Conservation (phyloP, 2,113 vertebrate species). For the Lethenteron reissneri region DNA sequence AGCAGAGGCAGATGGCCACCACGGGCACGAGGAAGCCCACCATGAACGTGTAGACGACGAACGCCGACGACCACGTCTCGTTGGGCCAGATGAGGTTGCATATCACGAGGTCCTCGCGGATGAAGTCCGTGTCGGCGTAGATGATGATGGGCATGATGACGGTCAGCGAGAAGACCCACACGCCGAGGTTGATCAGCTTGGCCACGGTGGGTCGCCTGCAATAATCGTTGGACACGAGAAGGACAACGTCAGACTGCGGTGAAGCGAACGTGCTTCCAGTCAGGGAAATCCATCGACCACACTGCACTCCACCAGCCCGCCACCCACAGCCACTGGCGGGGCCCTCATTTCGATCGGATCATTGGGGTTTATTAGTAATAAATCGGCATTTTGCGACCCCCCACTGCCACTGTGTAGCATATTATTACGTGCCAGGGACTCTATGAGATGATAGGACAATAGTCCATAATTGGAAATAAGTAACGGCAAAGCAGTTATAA, state of each 20-base stretch:
- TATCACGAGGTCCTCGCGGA: constrained; percentile 50
- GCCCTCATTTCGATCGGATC: too few species aligned
- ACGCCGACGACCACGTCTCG: constrained; percentile 49
- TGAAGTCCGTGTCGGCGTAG: constrained; percentile 45
- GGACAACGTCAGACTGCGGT: not conserved
- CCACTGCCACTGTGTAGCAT: too few species aligned
- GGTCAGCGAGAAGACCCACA: constrained; percentile 56
- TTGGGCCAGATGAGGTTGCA: constrained; percentile 74
- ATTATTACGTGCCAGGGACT: too few species aligned
- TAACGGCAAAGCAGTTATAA: too few species aligned
- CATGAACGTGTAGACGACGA: constrained; percentile 57
- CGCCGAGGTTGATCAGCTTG: constrained; percentile 51
- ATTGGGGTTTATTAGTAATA: too few species aligned
- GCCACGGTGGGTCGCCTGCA: constrained; percentile 52
- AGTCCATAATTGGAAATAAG: too few species aligned
- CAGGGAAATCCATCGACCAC: too few species aligned
- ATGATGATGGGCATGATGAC: constrained; percentile 61
- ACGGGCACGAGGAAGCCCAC: constrained; percentile 67
- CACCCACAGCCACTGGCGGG: too few species aligned
- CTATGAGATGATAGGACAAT: too few species aligned
- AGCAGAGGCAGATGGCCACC: constrained; percentile 60
- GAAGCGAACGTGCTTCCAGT: too few species aligned
- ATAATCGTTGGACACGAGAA: not conserved
- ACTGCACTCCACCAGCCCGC: too few species aligned
- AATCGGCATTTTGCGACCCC: too few species aligned